These are phyloP conservation scores for Nothoprocta perdicaria DNA, from an alignment of 2,113 vertebrate species.

Conservation along the genomic window DNA sequence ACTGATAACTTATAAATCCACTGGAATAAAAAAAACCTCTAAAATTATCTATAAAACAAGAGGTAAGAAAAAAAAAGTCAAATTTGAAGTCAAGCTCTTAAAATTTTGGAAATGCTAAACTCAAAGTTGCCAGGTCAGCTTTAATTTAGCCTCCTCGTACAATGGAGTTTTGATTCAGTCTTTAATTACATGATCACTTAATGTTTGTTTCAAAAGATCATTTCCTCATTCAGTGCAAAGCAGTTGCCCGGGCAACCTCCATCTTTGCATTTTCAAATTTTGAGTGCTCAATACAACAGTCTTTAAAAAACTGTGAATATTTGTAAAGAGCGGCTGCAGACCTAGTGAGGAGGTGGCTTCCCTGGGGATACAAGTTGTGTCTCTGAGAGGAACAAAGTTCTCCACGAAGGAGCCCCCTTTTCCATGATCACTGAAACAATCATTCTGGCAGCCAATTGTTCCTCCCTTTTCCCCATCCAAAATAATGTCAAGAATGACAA, in stretches of 20 bases:
- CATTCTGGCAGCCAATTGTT: neutral
- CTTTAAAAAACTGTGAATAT: neutral
- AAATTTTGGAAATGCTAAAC: neutral
- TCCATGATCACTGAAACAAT: neutral
- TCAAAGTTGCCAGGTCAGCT: constrained; percentile 48
- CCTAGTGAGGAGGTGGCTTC: constrained; percentile 4
- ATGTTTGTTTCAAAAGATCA: constrained; percentile 72
- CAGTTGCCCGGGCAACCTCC: constrained; percentile 74
- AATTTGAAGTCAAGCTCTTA: neutral
- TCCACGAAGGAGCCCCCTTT: neutral
- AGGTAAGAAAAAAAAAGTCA: neutral
- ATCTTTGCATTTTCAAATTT: constrained; percentile 72
- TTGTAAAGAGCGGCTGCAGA: neutral
- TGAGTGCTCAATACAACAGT: constrained; percentile 59
- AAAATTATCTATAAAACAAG: neutral
- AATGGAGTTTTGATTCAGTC: constrained; percentile 62
- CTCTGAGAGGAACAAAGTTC: neutral
- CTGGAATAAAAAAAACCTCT: neutral
- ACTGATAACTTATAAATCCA: neutral
- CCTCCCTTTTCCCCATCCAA: neutral
- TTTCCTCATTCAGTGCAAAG: constrained; percentile 66
- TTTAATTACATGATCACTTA: constrained; percentile 72
- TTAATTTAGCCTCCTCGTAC: constrained; percentile 40
- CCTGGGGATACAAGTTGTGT: rapidly evolving
- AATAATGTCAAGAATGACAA: neutral